A percentile compares a stretch with the other conserved stretches of the same genome.
phyloP scores from a whole-genome alignment of 2,797 vertebrate species.

The Scomberomorus guttatus region DNA sequence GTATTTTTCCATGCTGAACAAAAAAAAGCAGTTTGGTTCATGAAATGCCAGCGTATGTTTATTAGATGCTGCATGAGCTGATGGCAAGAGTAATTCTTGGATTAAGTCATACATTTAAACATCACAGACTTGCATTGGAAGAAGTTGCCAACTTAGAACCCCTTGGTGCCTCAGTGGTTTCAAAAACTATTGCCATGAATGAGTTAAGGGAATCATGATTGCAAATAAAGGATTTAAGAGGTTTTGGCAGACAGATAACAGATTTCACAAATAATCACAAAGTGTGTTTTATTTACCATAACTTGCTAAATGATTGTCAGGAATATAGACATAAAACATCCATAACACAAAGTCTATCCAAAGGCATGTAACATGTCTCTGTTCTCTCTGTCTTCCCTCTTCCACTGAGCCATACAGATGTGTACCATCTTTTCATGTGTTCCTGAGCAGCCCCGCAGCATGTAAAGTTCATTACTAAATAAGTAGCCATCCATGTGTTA shows the following conservation, averaged over 20 bases:
- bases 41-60: neutral
- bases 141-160: neutral
- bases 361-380: neutral
- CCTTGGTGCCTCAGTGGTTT: constrained; percentile 5
- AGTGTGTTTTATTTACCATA: neutral
- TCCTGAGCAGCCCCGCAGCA: constrained; percentile 35
- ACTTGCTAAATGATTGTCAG: neutral
- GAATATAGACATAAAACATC: neutral
- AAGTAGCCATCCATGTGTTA: constrained; percentile 46
- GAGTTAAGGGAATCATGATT: neutral
- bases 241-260: neutral
- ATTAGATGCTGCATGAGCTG: neutral
- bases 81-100: neutral
- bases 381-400: neutral
- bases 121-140: neutral
- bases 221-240: constrained; percentile 7
- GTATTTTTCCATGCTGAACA: constrained; percentile 19
- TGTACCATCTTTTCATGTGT: constrained; percentile 31
- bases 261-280: neutral
- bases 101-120: neutral
- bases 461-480: constrained; percentile 54
- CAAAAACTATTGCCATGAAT: neutral
- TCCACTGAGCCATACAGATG: constrained; percentile 41
- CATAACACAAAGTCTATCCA: neutral
- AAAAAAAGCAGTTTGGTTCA: neutral